A percentile compares a stretch with the other conserved stretches of the same genome.
Evolutionary conservation across 2,888 invertebrate genomes (phyloP).

Genomic region (Watsonalla cultraria): DNA sequence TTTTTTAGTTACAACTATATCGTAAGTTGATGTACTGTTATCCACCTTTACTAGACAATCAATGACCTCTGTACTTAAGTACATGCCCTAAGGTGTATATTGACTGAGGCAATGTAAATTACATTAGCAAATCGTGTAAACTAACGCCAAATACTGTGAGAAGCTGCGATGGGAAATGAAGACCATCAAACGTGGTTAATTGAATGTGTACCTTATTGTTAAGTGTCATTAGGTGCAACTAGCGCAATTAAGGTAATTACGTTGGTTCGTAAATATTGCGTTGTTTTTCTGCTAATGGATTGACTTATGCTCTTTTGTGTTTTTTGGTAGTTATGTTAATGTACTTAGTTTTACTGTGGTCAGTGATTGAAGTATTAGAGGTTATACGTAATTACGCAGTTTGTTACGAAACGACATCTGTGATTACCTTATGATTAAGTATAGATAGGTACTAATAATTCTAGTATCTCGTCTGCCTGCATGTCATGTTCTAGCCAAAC

Average conservation of each 20-base stretch:
- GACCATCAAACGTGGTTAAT: conserved; percentile 10
- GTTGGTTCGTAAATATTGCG: background rate
- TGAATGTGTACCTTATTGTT: conserved; percentile 2
- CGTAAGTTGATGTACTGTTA: background rate
- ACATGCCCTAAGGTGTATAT: conserved; percentile 27
- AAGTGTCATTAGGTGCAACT: background rate
- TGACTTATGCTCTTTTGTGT: too few species aligned
- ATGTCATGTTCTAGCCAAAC: too few species aligned
- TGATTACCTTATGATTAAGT: too few species aligned
- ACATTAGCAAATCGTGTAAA: conserved; percentile 48
- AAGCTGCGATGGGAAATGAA: conserved; percentile 35
- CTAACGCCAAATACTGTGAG: conserved; percentile 37
- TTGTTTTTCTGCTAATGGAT: background rate
- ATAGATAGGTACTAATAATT: too few species aligned
- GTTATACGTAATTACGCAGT: too few species aligned
- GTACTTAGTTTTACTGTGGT: too few species aligned
- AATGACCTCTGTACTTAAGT: background rate
- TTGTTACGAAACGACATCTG: too few species aligned
- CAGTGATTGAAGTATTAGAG: too few species aligned
- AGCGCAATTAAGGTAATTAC: background rate
- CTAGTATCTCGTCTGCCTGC: too few species aligned
- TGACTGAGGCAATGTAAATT: conserved; percentile 33
- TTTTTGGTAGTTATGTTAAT: too few species aligned
- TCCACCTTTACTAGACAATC: background rate
- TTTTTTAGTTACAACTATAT: too few species aligned